Conservation (phyloP, 1,140 invertebrate genomes). For the Diachasma alloeum region DNA sequence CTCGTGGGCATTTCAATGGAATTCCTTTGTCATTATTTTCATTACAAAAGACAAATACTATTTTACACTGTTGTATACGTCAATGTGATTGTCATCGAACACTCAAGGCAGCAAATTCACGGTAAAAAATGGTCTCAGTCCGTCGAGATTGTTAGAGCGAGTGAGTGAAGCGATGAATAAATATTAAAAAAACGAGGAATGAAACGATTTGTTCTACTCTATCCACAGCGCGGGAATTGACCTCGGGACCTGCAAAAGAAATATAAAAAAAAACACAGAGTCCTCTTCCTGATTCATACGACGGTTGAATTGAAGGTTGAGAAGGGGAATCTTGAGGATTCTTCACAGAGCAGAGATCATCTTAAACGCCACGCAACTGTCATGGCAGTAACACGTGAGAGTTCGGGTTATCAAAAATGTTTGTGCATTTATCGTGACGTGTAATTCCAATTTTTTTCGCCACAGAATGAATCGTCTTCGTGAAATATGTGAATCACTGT, state of each 20-base stretch:
- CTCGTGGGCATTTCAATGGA: constrained; percentile 18
- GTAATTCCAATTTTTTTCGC: neutral
- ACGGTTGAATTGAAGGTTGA: neutral
- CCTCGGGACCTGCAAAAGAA: constrained; percentile 1
- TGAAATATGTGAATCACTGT: neutral
- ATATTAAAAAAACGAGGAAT: neutral
- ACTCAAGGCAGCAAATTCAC: neutral
- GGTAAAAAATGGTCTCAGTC: neutral
- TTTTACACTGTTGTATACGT: neutral
- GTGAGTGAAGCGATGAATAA: neutral
- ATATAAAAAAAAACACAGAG: neutral
- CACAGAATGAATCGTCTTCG: neutral
- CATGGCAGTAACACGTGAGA: constrained; percentile 34
- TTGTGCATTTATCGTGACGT: neutral
- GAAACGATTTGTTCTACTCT: constrained; percentile 10
- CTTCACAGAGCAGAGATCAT: constrained; percentile 21
- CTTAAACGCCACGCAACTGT: constrained; percentile 40
- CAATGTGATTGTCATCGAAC: neutral
- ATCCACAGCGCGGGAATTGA: neutral
- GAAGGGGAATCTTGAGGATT: neutral
- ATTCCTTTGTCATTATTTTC: neutral
- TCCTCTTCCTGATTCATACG: constrained; percentile 13
- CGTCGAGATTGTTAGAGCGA: neutral
- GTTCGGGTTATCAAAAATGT: neutral
- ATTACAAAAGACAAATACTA: neutral